Base-by-base conservation (phyloP, 2,888 invertebrate genomes). In the Dendrolimus pini region DNA sequence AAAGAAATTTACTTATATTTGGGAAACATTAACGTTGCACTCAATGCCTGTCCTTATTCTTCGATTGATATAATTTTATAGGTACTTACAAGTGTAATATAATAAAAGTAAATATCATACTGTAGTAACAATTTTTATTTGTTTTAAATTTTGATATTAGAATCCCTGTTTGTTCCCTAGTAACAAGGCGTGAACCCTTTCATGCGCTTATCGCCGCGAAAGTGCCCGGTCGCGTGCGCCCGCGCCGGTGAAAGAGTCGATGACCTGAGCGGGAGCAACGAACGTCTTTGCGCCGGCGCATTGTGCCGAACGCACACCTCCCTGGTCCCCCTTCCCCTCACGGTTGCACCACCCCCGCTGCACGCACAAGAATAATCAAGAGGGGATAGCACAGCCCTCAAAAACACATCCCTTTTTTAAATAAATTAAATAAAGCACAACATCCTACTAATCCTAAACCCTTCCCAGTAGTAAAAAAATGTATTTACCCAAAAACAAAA, bases 231-330 rank as follows among this genome's bases (percentile, higher is more conserved):
- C 83, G 83, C 83, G 84, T 82, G 86, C 81, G 78, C 81, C 67
- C 66, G 74, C 80, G 78, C 75, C 79, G 83, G 88, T 84, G 89
- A 89, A 88, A 85, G 89, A 87, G 88, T 87, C 88, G 79, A 74
- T 78, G 89, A 85, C 85, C 89, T 78, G 80, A 76, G 85, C 85
- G 84, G 86, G 89, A 80, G 85, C 89, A 90, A 88, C 87, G 89
- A 89, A 90, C 89, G 89, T 87, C 89, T 90, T 90, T 90, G 89
- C 87, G 65, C 69, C 64, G 69, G 76, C 72, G 75, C 76, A 77
- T 77, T 80, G 80, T 78, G 78, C 73, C 70, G 72, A 74, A 76
- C 80, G 76, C 77, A 71, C 68, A 75, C 71, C 75, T 72, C 68
- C 59, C 69, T 65, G 67, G 54, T 58, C 62, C 55, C 56, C 68